Evolutionary conservation across 2,888 invertebrate genomes (phyloP).

Genomic region (Phalera bucephala): DNA sequence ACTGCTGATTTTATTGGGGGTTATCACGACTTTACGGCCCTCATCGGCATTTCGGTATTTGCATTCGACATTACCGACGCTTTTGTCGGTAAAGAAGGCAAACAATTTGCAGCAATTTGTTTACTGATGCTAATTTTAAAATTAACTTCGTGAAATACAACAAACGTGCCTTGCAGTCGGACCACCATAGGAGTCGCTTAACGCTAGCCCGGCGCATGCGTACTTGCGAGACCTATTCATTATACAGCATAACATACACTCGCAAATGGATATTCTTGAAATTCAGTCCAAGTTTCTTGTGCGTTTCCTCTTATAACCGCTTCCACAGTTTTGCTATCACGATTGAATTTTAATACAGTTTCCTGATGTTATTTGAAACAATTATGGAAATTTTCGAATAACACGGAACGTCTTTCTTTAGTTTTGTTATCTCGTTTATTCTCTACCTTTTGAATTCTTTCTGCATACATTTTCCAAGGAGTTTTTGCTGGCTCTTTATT

Average conservation of each 20-base stretch:
- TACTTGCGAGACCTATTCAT: constrained; percentile 36
- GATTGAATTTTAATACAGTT: constrained; percentile 3
- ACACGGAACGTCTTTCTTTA: not conserved
- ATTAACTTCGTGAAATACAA: constrained; percentile 75
- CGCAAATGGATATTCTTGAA: constrained; percentile 29
- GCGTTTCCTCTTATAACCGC: constrained; percentile 1
- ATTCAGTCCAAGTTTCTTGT: constrained; percentile 8
- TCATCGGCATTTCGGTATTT: constrained; percentile 15
- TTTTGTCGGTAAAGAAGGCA: constrained; percentile 50
- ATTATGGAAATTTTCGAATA: constrained; percentile 1
- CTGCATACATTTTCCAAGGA: constrained; percentile 9
- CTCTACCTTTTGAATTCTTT: constrained; percentile 5
- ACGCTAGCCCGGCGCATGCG: constrained; percentile 32
- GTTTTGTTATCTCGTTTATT: constrained; percentile 5
- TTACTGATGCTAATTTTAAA: constrained; percentile 78
- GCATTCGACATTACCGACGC: constrained; percentile 42
- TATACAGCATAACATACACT: constrained; percentile 19
- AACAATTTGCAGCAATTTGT: constrained; percentile 69
- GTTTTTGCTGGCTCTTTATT: constrained; percentile 20
- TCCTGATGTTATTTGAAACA: not conserved
- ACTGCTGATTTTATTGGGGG: constrained; percentile 1
- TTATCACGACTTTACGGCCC: constrained; percentile 5
- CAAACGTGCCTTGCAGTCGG: constrained; percentile 69
- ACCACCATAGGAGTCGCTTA: constrained; percentile 64
- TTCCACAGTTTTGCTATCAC: not conserved